Evolutionary conservation across 1,140 invertebrate genomes (phyloP), one percentile per base, ranked within the genome.

Genomic region (Drosophila pseudoobscura): DNA sequence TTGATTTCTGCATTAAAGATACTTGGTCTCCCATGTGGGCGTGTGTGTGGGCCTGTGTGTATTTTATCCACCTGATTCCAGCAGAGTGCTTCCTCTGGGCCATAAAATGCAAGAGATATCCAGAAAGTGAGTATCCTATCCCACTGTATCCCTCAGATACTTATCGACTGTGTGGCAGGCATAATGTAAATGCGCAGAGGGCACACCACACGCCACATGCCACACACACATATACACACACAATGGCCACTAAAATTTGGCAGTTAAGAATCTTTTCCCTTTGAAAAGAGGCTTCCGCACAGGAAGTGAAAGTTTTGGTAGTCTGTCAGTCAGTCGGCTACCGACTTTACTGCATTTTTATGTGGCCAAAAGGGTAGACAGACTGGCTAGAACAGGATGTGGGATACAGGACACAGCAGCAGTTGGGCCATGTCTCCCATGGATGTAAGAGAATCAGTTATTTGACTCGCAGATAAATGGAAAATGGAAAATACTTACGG

Each of bases 1-100:
- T 85, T 88, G 82, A 87, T 87, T 87, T 87, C 78, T 87, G 82
- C 82, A 87, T 87, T 87, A 87, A 88, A 87, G 73, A 87, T 80
- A 70, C 11, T 39, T 11, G 3, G 70, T 63, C 2, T 35, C 9
- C 3, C 31, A 11, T 4, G 3, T 35, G 35, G 13, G 2, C 11
- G 35, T 39, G 9, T 39, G 11, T 13, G 31, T 35, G 31, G 9
- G 45, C 45, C 17, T 52, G 62, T 65, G 26, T 54, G 56, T 75
- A 47, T 53, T 41, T 39, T 39, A 77, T 72, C 53, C 54, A 47
- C 77, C 58, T 75, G 78, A 80, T 62, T 66, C 54, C 50, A 35
- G 39, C 52, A 26, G 53, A 70, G 66, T 57, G 57, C 57, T 70
- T 70, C 63, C 63, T 69, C 7, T 1, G 49, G 44, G 63, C 64